These are phyloP conservation scores for Aphidius ervi DNA, from an alignment of 1,140 invertebrate species.

Conservation along the genomic window DNA sequence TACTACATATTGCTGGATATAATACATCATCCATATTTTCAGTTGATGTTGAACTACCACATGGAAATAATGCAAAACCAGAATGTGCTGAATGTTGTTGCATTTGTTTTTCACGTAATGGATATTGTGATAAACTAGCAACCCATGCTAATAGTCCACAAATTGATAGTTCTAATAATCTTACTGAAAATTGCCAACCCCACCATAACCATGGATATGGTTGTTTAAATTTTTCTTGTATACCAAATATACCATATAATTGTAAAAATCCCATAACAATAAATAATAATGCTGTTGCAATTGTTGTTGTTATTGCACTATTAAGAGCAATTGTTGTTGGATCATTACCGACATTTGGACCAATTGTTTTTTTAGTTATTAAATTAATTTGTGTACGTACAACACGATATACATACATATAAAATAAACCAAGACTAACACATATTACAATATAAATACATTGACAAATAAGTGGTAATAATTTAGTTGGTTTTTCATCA, in stretches of 20 bases:
- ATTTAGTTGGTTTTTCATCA: constrained; percentile 41
- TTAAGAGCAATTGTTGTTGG: constrained; percentile 51
- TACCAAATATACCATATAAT: constrained; percentile 76
- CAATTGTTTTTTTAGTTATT: constrained; percentile 40
- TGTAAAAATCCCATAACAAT: constrained; percentile 76
- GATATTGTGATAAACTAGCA: constrained; percentile 61
- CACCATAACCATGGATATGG: constrained; percentile 78
- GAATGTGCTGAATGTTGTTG: constrained; percentile 53
- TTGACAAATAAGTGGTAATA: constrained; percentile 73
- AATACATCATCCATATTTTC: constrained; percentile 59
- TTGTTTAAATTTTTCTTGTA: constrained; percentile 55
- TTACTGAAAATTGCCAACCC: constrained; percentile 80
- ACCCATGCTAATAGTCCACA: constrained; percentile 80
- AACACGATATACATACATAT: constrained; percentile 74
- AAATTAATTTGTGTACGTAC: constrained; percentile 44
- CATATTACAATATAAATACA: constrained; percentile 77
- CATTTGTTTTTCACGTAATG: constrained; percentile 52
- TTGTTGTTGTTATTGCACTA: constrained; percentile 79
- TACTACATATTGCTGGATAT: constrained; percentile 79
- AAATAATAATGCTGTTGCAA: constrained; percentile 78
- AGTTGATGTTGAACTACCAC: constrained; percentile 70
- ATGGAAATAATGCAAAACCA: constrained; percentile 72
- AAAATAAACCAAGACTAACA: constrained; percentile 74
- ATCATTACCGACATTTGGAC: constrained; percentile 43
- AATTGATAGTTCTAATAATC: constrained; percentile 78